phyloP scores from a whole-genome alignment of 2,888 invertebrate species.

The Sarcophaga subvicina region DNA sequence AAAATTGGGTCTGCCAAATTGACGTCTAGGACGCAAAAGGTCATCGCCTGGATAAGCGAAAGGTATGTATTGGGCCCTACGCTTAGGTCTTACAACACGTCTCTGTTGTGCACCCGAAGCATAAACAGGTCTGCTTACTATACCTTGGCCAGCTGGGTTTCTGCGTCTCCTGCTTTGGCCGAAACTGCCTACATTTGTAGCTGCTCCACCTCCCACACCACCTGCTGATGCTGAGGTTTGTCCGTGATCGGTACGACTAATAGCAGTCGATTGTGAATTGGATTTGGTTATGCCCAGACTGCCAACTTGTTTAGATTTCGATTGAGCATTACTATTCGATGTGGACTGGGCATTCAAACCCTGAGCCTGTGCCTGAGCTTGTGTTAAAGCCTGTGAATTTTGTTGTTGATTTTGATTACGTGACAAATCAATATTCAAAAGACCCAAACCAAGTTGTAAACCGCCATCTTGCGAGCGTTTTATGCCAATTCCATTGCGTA shows the following conservation, averaged over 20 bases:
- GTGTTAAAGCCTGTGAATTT: conserved; percentile 63
- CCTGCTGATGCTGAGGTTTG: conserved; percentile 76
- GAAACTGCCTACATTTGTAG: conserved; percentile 60
- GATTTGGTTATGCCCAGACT: conserved; percentile 75
- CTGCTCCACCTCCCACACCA: conserved; percentile 72
- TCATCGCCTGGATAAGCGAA: conserved; percentile 71
- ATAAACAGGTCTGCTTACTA: background rate
- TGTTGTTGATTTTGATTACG: conserved; percentile 70
- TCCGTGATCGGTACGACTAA: conserved; percentile 74
- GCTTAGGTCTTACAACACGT: conserved; percentile 70
- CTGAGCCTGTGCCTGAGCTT: conserved; percentile 76
- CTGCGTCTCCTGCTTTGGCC: conserved; percentile 68
- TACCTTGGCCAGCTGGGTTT: conserved; percentile 12
- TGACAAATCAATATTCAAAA: conserved; percentile 76
- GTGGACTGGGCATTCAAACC: conserved; percentile 74
- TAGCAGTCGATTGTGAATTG: conserved; percentile 75
- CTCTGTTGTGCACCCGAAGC: background rate
- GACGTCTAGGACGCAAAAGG: conserved; percentile 64
- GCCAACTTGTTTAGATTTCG: conserved; percentile 74
- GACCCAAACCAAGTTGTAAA: conserved; percentile 76
- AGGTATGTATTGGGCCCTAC: conserved; percentile 74
- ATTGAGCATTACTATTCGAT: conserved; percentile 74
- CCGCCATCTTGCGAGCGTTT: conserved; percentile 76
- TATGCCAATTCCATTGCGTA: conserved; percentile 77
- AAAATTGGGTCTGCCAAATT: conserved; percentile 64